A percentile compares a stretch with the other conserved stretches of the same genome.
phyloP scores from a whole-genome alignment of 2,888 invertebrate genomes.

The Dichetophora obliterata region DNA sequence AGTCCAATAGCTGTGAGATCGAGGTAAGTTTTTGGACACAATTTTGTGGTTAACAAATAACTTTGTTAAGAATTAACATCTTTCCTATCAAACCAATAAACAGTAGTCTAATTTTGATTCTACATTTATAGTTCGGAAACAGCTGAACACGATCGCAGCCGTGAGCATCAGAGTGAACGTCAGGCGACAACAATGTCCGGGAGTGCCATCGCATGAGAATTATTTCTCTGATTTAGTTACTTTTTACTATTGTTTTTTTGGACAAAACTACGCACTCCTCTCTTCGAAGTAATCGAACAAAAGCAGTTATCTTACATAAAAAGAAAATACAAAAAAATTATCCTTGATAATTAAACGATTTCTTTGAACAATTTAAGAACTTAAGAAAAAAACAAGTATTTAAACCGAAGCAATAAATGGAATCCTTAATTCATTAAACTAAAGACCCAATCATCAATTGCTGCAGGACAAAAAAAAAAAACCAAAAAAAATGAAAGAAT shows the following conservation, averaged over 20 bases:
- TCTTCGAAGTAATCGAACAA: slow-evolving; percentile 37
- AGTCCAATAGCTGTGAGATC: slow-evolving; percentile 70
- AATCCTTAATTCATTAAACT: slow-evolving; percentile 41
- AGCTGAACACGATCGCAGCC: slow-evolving; percentile 68
- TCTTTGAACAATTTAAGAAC: neutral
- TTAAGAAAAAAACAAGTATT: slow-evolving; percentile 32
- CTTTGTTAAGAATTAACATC: too few species aligned
- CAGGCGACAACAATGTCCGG: slow-evolving; percentile 71
- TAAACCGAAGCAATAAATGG: slow-evolving; percentile 42
- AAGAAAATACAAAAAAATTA: slow-evolving; percentile 41
- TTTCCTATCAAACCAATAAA: too few species aligned
- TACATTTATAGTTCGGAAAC: slow-evolving; percentile 63
- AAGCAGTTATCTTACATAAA: slow-evolving; percentile 53
- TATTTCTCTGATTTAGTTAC: slow-evolving; percentile 72
- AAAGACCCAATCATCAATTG: slow-evolving; percentile 25
- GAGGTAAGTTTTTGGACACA: slow-evolving; percentile 66
- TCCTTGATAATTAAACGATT: slow-evolving; percentile 29
- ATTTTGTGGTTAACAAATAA: too few species aligned
- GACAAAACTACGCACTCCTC: slow-evolving; percentile 20
- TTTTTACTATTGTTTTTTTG: slow-evolving; percentile 53
- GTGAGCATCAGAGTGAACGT: slow-evolving; percentile 68
- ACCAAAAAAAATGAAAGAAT: neutral
- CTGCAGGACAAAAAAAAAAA: slow-evolving; percentile 22
- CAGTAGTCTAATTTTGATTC: neutral
- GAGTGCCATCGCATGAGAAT: slow-evolving; percentile 71